phyloP scores from a whole-genome alignment of 2,113 vertebrate species.

The Scatophagus argus region DNA sequence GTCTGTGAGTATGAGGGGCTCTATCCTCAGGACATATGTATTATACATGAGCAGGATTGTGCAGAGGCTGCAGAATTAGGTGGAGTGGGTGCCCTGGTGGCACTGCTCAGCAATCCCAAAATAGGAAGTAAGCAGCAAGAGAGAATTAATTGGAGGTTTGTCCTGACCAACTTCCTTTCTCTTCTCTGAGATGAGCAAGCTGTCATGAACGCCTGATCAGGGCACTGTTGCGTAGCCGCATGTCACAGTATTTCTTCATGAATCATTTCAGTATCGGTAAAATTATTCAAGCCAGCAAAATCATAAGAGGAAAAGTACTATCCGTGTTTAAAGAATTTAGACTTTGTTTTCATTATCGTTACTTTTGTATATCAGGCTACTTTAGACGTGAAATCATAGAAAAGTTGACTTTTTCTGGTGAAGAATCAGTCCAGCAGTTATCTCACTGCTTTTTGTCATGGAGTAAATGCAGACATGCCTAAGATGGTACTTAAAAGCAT shows the following conservation, averaged over 20 bases:
- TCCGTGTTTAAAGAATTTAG: too few species aligned
- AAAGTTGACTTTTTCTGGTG: too few species aligned
- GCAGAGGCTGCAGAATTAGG: conserved; percentile 64
- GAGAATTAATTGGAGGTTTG: conserved; percentile 19
- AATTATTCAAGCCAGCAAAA: not conserved
- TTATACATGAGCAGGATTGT: conserved; percentile 70
- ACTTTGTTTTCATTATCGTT: not conserved
- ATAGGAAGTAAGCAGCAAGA: conserved; percentile 46
- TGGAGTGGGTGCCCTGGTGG: conserved; percentile 30
- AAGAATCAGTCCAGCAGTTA: not conserved
- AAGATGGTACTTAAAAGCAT: not conserved
- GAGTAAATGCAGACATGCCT: not conserved
- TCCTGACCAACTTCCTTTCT: not conserved
- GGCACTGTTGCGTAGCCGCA: not conserved
- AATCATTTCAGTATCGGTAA: not conserved
- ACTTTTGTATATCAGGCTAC: not conserved
- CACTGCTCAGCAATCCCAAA: conserved; percentile 41
- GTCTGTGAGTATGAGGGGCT: conserved; percentile 47
- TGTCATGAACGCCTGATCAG: conserved; percentile 8
- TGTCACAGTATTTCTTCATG: not conserved
- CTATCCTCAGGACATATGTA: conserved; percentile 67
- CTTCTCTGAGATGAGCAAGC: not conserved
- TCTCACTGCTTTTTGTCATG: not conserved
- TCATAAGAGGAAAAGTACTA: not conserved
- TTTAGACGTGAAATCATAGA: not conserved